Base-by-base conservation (phyloP, 2,113 vertebrate genomes). In the Orthonyx spaldingii region DNA sequence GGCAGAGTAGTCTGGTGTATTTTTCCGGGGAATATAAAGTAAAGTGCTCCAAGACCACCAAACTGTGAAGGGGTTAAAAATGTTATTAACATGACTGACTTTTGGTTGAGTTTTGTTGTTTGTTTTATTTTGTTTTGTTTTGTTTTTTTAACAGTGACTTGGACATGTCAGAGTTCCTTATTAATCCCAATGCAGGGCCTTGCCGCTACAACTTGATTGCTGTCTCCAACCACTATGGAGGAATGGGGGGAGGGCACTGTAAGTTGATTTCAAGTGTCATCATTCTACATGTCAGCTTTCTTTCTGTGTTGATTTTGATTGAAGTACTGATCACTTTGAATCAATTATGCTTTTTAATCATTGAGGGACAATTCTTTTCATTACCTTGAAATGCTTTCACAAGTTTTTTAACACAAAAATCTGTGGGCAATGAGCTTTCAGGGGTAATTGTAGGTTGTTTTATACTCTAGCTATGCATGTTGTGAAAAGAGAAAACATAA, bases 201-300 rank as follows among this genome's bases (percentile, higher is more conserved):
- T 99, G 99, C 96, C 98, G 97, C 96, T 99, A 99, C 83, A 98
- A 99, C 96, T 98, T 99, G 97, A 99, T 99, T 69, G 99, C 99
- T 59, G 99, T 99, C n/a, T 99, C 99, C 93, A 99, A 99, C 98
- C 99, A 99, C 98, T 99, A 99, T 39, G 99, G 99, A 95, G 99
- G 99, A 80, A 99, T 99, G 99, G 99, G 99, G 93, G 99, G 99
- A 95, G 99, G 99, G 90, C 99, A 99, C 81, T 99, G 99, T 99
- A 98, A 99, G 99, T 98, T 91, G 63, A 65, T 84, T 83, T 76
- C 70, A 27, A n/a, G 22, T 60, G 30, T 33, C 28, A 11, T 65
- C 35, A 6, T 68, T 90, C 30, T 87, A 35, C 7, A 6, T 35
- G 22, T 27, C 79, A 66, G 13, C 47, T 75, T 90, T 41, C 32